These are phyloP conservation scores for Caenorhabditis virilis DNA, from an alignment of 2,888 invertebrate species.

Conservation along the genomic window DNA sequence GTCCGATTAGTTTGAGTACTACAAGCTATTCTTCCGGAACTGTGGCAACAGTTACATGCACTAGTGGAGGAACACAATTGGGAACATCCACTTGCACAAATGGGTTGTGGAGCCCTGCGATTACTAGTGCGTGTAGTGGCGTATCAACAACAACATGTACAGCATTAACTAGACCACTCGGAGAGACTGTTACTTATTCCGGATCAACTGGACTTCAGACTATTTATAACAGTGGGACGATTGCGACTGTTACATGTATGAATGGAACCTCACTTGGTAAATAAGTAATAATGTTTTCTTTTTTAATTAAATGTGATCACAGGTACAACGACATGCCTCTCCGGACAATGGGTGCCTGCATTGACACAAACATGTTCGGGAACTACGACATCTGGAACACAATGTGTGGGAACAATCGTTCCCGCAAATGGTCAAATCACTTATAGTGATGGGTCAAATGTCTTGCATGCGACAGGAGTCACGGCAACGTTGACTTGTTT, in stretches of 20 bases:
- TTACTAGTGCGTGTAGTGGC: constrained; percentile 8
- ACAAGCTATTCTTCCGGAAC: constrained; percentile 35
- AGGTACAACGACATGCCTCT: constrained; percentile 40
- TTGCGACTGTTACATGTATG: constrained; percentile 47
- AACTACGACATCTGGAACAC: constrained; percentile 9
- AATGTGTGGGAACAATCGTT: constrained; percentile 23
- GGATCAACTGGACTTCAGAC: constrained; percentile 20
- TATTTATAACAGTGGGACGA: constrained; percentile 35
- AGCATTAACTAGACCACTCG: constrained; percentile 24
- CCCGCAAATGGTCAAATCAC: constrained; percentile 19
- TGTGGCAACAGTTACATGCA: constrained; percentile 33
- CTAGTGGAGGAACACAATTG: constrained; percentile 14
- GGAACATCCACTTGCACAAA: constrained; percentile 41
- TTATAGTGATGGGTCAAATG: constrained; percentile 18
- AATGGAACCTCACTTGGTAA: constrained; percentile 35
- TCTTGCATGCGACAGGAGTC: constrained; percentile 14
- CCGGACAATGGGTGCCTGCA: constrained; percentile 45
- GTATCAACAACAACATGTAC: constrained; percentile 12
- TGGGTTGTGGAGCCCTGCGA: constrained; percentile 44
- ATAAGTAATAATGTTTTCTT: no score
- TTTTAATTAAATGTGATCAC: no score
- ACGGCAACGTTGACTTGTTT: constrained; percentile 24
- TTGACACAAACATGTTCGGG: constrained; percentile 19
- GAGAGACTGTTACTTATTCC: constrained; percentile 36
- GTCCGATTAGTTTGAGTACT: constrained; percentile 23